These are phyloP conservation scores for Tauraco erythrolophus DNA, from an alignment of 2,113 vertebrate genomes.

Conservation along the genomic window DNA sequence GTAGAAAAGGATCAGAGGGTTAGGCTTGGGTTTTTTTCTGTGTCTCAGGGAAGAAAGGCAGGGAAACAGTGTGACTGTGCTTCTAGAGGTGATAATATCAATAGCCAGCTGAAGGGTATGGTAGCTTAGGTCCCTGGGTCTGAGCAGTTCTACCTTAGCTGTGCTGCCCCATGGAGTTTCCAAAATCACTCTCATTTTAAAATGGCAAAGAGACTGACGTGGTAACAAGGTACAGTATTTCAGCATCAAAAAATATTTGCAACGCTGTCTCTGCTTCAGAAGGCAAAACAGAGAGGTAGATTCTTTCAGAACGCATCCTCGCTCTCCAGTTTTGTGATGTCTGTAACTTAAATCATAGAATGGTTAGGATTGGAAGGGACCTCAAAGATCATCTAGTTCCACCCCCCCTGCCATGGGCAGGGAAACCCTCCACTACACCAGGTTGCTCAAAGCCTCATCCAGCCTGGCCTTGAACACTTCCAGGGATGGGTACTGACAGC, in stretches of 20 bases:
- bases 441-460: too few species aligned
- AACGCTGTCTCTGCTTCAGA: background rate
- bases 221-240: background rate
- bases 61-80: background rate
- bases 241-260: background rate
- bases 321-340: background rate
- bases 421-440: too few species aligned
- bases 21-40: background rate
- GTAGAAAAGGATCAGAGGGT: background rate
- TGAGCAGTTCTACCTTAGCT: background rate
- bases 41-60: background rate
- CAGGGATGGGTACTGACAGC: background rate
- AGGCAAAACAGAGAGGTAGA: background rate
- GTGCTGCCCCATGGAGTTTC: background rate
- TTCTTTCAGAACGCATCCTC: background rate
- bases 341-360: background rate
- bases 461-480: too few species aligned
- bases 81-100: background rate
- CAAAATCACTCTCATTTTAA: background rate
- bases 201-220: background rate
- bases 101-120: background rate
- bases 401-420: too few species aligned
- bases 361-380: too few species aligned
- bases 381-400: too few species aligned
- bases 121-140: background rate